Base-by-base conservation (phyloP, 2,113 vertebrate species). In the Buteo buteo region DNA sequence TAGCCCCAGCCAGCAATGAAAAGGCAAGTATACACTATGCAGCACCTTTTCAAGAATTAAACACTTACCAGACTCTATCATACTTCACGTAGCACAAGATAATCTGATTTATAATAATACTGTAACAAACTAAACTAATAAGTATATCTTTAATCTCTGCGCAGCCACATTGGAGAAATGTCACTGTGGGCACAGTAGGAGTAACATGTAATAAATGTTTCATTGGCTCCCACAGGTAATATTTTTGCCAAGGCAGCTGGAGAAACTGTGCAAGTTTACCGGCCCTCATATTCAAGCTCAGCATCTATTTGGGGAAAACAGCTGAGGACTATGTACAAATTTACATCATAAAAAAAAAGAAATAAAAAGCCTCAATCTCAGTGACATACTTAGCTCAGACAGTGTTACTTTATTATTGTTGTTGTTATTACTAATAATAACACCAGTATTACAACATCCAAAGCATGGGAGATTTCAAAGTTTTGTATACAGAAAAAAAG, bases 191-290 rank as follows among this genome's bases (percentile, higher is more conserved):
- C 94, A 97, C 97, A 94, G 93, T 47, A 95, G 78, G 79, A 97
- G 88, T 62, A 92, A 94, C 7, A 3, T 93, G 64, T 88, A 96
- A 93, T 94, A 96, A 93, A 96, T 79, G 88, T 93, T 97, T 84
- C 86, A 88, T 76, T 97, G 97, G 93, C 87, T 97, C 96, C 92
- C 94, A 90, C 17, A 94, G 82, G 94, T 97, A 96, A 82, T 91
- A 86, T 86, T 94, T 94, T 95, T 97, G 97, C 97, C 97, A 98
- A 97, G 96, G 94, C 92, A 98, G 95, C 96, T 98, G 96, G 92
- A 96, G 87, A 97, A 97, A 94, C 86, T 90, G 81, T 91, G 76
- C 84, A 96, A 93, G 92, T 88, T 96, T 92, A 47, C 74, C 96
- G 93, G 83, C 79, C 91, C 69, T 96, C 86, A 54, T 65, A 95